Evolutionary conservation across 2,113 vertebrate genomes (phyloP).

Genomic region (Actenoides hombroni): DNA sequence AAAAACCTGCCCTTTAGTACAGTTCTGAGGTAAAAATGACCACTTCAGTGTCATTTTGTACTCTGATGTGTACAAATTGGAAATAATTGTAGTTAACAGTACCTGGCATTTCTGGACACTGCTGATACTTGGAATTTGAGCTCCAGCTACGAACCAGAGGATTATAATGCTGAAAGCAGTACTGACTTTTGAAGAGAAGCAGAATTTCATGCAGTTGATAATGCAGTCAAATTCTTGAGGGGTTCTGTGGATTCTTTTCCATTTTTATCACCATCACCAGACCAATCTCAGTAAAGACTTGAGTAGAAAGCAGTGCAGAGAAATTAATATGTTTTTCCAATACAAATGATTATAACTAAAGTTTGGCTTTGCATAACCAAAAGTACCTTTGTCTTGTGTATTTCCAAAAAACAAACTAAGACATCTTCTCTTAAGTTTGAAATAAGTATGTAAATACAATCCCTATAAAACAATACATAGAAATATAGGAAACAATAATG

Average conservation of each 20-base stretch:
- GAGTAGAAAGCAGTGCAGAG: neutral
- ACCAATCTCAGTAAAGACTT: neutral
- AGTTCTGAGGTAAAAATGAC: neutral
- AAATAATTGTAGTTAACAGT: neutral
- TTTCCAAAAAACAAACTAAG: neutral
- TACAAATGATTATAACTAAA: neutral
- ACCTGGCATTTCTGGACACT: neutral
- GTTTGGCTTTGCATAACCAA: neutral
- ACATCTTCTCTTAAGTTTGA: neutral
- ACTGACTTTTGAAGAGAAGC: neutral
- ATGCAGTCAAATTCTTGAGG: neutral
- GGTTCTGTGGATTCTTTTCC: neutral
- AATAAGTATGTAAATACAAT: neutral
- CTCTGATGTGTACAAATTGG: neutral
- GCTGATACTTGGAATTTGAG: neutral
- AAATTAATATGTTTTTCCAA: neutral
- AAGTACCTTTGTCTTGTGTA: neutral
- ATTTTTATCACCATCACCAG: neutral
- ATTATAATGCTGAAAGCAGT: neutral
- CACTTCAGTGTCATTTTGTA: neutral
- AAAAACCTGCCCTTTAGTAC: neutral
- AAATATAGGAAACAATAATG: neutral
- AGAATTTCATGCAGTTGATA: neutral
- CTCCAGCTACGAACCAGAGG: neutral
- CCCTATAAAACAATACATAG: neutral